Percentiles rank a stretch among this genome's conserved stretches.
Evolutionary conservation across 2,797 vertebrate genomes (phyloP).

Genomic region (Paguma larvata): DNA sequence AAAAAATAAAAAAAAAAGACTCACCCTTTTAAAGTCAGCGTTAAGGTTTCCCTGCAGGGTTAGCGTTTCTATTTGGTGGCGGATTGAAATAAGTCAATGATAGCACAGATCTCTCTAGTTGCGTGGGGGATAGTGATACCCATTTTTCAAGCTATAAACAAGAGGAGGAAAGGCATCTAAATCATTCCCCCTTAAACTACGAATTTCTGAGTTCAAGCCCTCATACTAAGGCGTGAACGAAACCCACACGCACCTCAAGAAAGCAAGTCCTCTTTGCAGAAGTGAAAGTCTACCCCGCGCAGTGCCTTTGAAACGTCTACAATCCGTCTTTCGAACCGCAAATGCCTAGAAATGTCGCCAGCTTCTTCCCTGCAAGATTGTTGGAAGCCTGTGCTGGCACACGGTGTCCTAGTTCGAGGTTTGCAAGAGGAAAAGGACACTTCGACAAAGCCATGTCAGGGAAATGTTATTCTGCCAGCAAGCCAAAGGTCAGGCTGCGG

Average conservation of each 20-base stretch:
- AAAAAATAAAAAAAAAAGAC: no score
- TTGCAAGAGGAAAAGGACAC: slow-evolving; percentile 56
- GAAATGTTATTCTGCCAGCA: background rate
- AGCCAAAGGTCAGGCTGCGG: slow-evolving; percentile 63
- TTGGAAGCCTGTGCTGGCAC: slow-evolving; percentile 42
- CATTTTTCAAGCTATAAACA: background rate
- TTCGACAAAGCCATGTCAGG: slow-evolving; percentile 44
- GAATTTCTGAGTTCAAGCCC: background rate
- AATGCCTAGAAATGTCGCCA: background rate
- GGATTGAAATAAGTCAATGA: slow-evolving; percentile 20
- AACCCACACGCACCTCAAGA: background rate
- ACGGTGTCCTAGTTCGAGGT: slow-evolving; percentile 11
- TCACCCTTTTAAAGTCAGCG: background rate
- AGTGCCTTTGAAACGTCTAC: background rate
- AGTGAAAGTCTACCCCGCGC: background rate
- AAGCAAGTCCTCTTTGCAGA: background rate
- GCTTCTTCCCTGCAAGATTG: background rate
- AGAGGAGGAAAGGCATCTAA: background rate
- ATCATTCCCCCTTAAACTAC: background rate
- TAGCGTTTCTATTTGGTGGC: background rate
- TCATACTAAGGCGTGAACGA: slow-evolving; percentile 16
- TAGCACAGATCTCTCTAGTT: background rate
- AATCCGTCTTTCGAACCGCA: background rate
- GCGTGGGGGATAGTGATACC: background rate
- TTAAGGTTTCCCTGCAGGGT: background rate